These are phyloP conservation scores for Pheosia tremula DNA, from an alignment of 2,888 invertebrate species.

Conservation along the genomic window DNA sequence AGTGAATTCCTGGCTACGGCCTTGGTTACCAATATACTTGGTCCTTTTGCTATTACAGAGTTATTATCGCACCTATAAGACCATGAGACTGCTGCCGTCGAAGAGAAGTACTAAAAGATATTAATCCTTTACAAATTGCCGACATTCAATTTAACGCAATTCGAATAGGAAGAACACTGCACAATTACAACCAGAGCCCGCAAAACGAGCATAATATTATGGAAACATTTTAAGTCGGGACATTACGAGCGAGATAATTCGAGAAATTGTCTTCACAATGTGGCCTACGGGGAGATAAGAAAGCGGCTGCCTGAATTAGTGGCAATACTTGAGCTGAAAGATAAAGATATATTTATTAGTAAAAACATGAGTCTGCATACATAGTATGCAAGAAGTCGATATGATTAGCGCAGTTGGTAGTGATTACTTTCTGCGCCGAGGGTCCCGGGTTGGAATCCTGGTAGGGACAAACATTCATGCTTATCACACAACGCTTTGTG, in stretches of 20 bases:
- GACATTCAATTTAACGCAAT: neutral
- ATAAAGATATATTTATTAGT: neutral
- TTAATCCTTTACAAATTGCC: neutral
- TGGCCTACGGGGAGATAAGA: neutral
- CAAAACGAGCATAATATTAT: neutral
- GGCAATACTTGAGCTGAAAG: neutral
- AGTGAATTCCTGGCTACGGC: too few relatives aligned
- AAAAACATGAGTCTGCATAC: neutral
- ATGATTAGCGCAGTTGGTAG: too few relatives aligned
- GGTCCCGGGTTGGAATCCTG: too few relatives aligned
- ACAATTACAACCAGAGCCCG: neutral
- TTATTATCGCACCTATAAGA: too few relatives aligned
- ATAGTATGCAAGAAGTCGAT: too few relatives aligned
- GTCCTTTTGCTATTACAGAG: too few relatives aligned
- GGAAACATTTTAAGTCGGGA: neutral
- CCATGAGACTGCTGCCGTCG: too few relatives aligned
- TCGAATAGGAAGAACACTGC: neutral
- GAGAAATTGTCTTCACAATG: neutral
- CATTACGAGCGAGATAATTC: neutral
- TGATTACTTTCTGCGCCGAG: too few relatives aligned
- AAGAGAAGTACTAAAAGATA: neutral
- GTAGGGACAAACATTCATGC: too few relatives aligned
- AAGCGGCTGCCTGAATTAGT: neutral
- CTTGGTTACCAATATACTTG: too few relatives aligned
- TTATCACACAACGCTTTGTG: too few relatives aligned